These are phyloP conservation scores for Parapristionchus giblindavisi DNA, from an alignment of 2,888 invertebrate species.

Conservation along the genomic window DNA sequence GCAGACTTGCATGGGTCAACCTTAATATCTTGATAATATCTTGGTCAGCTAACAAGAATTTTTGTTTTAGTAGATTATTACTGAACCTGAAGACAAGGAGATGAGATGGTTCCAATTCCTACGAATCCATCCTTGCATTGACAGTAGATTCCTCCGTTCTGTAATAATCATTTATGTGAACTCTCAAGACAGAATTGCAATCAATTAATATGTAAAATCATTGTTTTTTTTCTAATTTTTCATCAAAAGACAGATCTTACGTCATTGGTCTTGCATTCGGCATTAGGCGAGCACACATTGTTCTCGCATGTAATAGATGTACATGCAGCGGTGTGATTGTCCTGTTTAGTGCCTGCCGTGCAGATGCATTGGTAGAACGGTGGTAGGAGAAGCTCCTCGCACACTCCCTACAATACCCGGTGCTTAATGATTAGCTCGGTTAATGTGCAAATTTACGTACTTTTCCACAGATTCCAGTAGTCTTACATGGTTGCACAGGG, in stretches of 20 bases:
- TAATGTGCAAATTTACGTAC: not conserved
- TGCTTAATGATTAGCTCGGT: not conserved
- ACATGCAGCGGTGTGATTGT: constrained; percentile 31
- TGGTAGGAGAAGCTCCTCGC: not conserved
- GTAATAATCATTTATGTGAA: not conserved
- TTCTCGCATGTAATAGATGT: constrained; percentile 11
- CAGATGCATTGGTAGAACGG: constrained; percentile 38
- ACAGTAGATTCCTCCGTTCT: constrained; percentile 37
- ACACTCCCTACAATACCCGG: constrained; percentile 33
- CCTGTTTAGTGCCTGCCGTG: constrained; percentile 19
- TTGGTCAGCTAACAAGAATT: not conserved
- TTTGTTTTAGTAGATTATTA: not conserved
- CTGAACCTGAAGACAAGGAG: constrained; percentile 21
- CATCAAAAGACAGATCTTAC: not conserved
- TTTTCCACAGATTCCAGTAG: constrained; percentile 25
- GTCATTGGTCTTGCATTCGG: constrained; percentile 28
- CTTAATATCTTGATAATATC: too few species aligned
- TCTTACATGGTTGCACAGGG: constrained; percentile 26
- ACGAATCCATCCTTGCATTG: constrained; percentile 30
- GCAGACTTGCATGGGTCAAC: constrained; percentile 12
- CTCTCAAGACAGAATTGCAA: not conserved
- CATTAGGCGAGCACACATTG: constrained; percentile 11
- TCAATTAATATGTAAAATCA: too few species aligned
- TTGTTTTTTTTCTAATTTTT: not conserved
- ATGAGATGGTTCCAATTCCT: constrained; percentile 29